Conservation (phyloP, 1,140 invertebrate genomes). For the Lysiphlebus fabarum region DNA sequence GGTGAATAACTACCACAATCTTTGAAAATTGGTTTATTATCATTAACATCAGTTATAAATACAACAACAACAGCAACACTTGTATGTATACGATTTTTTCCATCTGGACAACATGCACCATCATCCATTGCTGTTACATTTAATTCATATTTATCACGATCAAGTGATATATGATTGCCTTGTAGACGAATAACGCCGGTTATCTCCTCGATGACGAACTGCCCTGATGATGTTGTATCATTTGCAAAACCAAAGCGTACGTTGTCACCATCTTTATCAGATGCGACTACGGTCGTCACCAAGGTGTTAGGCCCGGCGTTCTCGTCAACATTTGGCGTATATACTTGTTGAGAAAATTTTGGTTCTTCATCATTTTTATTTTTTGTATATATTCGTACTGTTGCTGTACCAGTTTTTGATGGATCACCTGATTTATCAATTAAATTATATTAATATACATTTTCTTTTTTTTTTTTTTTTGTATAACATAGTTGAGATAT, state of each 20-base stretch:
- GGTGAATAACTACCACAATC: conserved; percentile 88
- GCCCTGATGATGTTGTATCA: conserved; percentile 81
- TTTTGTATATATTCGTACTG: conserved; percentile 90
- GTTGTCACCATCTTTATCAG: conserved; percentile 93
- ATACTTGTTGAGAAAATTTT: conserved; percentile 93
- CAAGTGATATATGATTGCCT: conserved; percentile 77
- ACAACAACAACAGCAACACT: conserved; percentile 94
- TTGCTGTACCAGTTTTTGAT: conserved; percentile 85
- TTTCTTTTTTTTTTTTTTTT: conserved; percentile 1
- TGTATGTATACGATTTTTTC: conserved; percentile 80
- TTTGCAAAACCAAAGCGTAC: conserved; percentile 91
- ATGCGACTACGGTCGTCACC: conserved; percentile 91
- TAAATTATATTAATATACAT: conserved; percentile 16
- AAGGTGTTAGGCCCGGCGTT: conserved; percentile 91
- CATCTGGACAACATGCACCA: conserved; percentile 86
- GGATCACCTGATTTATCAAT: conserved; percentile 66
- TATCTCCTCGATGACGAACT: conserved; percentile 93
- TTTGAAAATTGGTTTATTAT: conserved; percentile 92
- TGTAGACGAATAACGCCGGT: conserved; percentile 90
- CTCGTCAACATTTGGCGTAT: conserved; percentile 93
- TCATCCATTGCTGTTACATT: conserved; percentile 94
- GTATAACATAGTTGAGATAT: not conserved
- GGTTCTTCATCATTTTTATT: conserved; percentile 96
- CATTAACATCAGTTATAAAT: conserved; percentile 94
- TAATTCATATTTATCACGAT: conserved; percentile 87